Conservation (phyloP, 2,113 vertebrate genomes). For the Gambusia holbrooki region DNA sequence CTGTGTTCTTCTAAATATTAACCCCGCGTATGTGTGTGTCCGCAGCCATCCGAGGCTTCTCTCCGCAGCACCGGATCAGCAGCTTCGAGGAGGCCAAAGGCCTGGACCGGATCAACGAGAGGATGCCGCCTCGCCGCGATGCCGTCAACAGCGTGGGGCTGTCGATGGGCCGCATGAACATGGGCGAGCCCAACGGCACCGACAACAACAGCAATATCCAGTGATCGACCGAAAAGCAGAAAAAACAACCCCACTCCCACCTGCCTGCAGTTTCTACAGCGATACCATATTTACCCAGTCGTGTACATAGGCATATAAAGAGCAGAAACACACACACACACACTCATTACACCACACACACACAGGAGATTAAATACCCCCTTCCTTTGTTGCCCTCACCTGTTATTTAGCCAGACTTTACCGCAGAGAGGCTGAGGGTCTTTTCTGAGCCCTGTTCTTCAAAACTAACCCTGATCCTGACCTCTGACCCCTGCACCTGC, state of each 20-base stretch:
- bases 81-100: constrained; percentile 84
- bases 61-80: constrained; percentile 84
- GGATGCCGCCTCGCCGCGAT: constrained; percentile 81
- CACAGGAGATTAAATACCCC: constrained; percentile 25
- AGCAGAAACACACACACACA: constrained; percentile 30
- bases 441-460: constrained; percentile 50
- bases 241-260: constrained; percentile 7
- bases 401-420: constrained; percentile 64
- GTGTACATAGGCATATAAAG: constrained; percentile 70
- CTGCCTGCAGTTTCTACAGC: constrained; percentile 46
- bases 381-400: constrained; percentile 51
- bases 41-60: constrained; percentile 84
- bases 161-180: constrained; percentile 83
- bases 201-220: constrained; percentile 86
- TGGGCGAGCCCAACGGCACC: constrained; percentile 83
- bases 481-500: constrained; percentile 45
- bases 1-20: constrained; percentile 27
- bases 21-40: constrained; percentile 34
- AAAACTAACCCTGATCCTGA: constrained; percentile 53
- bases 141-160: constrained; percentile 80
- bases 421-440: constrained; percentile 55
- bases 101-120: constrained; percentile 83
- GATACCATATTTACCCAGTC: constrained; percentile 59
- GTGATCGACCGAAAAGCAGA: constrained; percentile 67
- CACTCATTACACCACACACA: constrained; percentile 16